Conservation (phyloP, 2,797 vertebrate genomes). For the Varecia variegata region DNA sequence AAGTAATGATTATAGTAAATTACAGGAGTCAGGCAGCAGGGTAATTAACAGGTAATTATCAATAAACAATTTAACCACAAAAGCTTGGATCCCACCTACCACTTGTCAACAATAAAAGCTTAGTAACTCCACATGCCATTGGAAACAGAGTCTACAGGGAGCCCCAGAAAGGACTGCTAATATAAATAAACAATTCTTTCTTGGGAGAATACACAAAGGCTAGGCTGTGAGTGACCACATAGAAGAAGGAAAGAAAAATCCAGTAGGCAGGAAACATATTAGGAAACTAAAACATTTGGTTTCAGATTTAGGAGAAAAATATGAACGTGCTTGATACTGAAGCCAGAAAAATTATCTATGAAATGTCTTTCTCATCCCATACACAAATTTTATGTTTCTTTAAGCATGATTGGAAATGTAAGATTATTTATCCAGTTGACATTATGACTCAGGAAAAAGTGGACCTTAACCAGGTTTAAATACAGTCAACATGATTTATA, state of each 20-base stretch:
- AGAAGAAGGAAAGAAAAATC: slow-evolving; percentile 78
- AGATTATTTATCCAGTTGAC: slow-evolving; percentile 59
- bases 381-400: slow-evolving; percentile 49
- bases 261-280: slow-evolving; percentile 80
- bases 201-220: slow-evolving; percentile 83
- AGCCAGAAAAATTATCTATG: slow-evolving; percentile 72
- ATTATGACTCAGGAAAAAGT: slow-evolving; percentile 65
- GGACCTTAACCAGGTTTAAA: slow-evolving; percentile 55
- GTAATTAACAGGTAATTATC: slow-evolving; percentile 88
- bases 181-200: slow-evolving; percentile 86
- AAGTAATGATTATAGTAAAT: slow-evolving; percentile 78
- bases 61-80: slow-evolving; percentile 86
- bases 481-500: slow-evolving; percentile 46
- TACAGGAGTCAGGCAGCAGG: slow-evolving; percentile 80
- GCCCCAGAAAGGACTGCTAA: slow-evolving; percentile 75
- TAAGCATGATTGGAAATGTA: slow-evolving; percentile 54
- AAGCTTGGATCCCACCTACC: slow-evolving; percentile 83
- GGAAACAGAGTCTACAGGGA: slow-evolving; percentile 86
- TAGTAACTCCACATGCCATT: slow-evolving; percentile 84
- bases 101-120: slow-evolving; percentile 86
- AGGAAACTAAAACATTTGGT: slow-evolving; percentile 79
- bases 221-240: slow-evolving; percentile 62
- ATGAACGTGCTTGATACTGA: slow-evolving; percentile 70
- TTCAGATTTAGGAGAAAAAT: slow-evolving; percentile 75
- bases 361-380: slow-evolving; percentile 69